A percentile compares a stretch with the other conserved stretches of the same genome.
Conservation (phyloP, 2,797 vertebrate species). For the Triplophysa bombifrons region DNA sequence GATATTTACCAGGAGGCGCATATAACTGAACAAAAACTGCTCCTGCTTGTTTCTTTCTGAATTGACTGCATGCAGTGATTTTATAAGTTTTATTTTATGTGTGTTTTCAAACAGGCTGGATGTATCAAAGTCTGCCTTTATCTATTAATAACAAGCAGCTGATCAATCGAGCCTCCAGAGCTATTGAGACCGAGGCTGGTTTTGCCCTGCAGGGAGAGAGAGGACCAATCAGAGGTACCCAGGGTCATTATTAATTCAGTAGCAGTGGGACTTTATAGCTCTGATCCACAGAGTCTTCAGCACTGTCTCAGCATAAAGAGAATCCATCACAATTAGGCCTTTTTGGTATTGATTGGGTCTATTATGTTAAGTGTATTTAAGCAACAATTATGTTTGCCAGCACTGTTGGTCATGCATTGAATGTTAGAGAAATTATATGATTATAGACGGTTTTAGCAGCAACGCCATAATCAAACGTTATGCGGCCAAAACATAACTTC, state of each 20-base stretch:
- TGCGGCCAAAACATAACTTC: no score
- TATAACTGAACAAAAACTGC: neutral
- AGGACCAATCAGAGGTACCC: conserved; percentile 39
- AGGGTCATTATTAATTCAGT: conserved; percentile 59
- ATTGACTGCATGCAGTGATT: conserved; percentile 9
- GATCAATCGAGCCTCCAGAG: conserved; percentile 69
- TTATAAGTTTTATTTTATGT: conserved; percentile 14
- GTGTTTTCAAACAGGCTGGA: conserved; percentile 42
- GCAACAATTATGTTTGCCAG: conserved; percentile 22
- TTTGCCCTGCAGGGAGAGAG: conserved; percentile 57
- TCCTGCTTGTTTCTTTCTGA: neutral
- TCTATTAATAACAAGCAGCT: conserved; percentile 68
- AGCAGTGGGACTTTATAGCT: conserved; percentile 39
- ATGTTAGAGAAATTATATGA: neutral
- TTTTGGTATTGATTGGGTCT: conserved; percentile 50
- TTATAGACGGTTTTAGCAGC: no score
- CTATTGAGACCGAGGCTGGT: conserved; percentile 55
- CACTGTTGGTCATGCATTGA: neutral
- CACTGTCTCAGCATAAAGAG: conserved; percentile 43
- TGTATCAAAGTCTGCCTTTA: conserved; percentile 67
- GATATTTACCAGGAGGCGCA: conserved; percentile 24
- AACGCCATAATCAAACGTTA: no score
- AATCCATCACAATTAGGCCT: conserved; percentile 27
- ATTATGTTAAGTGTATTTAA: conserved; percentile 24
- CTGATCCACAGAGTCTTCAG: conserved; percentile 31